Evolutionary conservation across 2,113 vertebrate genomes (phyloP).

Genomic region (Macquaria ambigua): DNA sequence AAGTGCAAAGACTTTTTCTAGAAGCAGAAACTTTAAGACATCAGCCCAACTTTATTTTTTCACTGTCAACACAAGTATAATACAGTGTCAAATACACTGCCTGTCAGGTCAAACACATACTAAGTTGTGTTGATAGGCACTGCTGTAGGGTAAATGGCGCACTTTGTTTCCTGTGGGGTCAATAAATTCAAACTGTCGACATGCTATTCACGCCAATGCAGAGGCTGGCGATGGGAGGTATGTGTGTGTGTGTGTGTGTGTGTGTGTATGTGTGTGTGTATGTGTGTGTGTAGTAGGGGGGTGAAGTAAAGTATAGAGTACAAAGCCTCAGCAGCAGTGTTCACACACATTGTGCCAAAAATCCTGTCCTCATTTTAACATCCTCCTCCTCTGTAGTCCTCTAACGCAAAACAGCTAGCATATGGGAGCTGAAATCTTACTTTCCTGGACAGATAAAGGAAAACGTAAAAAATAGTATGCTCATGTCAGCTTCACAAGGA

Average conservation of each 20-base stretch:
- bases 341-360: constrained; percentile 56
- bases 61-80: background rate
- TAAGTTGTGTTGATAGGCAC: background rate
- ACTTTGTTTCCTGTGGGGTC: constrained; percentile 58
- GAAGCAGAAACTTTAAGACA: constrained; percentile 6
- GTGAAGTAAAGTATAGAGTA: constrained; percentile 36
- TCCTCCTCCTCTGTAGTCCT: constrained; percentile 30
- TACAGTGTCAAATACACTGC: background rate
- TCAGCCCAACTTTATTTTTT: background rate
- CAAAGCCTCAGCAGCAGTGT: constrained; percentile 56
- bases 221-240: constrained; percentile 28
- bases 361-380: constrained; percentile 50
- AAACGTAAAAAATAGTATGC: constrained; percentile 11
- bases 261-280: constrained; percentile 30
- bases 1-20: background rate
- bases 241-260: constrained; percentile 27
- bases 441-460: background rate
- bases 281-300: constrained; percentile 15
- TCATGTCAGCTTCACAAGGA: background rate
- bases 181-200: constrained; percentile 73
- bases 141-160: constrained; percentile 24
- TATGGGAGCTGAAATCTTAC: background rate
- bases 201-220: constrained; percentile 53
- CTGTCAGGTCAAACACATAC: background rate
- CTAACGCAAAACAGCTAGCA: constrained; percentile 13